Evolutionary conservation across 2,797 vertebrate genomes (phyloP), one percentile per base, ranked within the genome.

Genomic region (Acanthurus leucopareius): DNA sequence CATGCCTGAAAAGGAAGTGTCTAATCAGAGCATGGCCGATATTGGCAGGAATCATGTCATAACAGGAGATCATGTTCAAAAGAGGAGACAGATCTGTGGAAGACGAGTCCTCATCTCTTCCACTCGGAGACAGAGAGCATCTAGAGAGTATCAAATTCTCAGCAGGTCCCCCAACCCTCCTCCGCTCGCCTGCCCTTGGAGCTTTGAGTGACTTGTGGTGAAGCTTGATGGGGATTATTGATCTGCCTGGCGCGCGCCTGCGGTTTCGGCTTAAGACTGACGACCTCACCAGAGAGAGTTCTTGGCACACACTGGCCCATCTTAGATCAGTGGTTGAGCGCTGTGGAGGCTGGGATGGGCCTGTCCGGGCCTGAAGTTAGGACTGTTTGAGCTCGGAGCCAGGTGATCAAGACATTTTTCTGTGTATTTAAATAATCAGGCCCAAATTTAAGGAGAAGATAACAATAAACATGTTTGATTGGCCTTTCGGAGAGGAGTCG

Each of bases 151-250:
- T 94, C 90, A 28, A 6, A 25, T 94, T 93, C 84, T 84, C 70
- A 11, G 83, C 80, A 59, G 75, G 88, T 85, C 83, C 84, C 72
- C 79, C 67, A 3, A 19, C 68, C 77, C 86, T 22, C 86, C 85
- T 56, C 85, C 32, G n/a, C 77, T 65, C 52, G 80, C 82, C 84
- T 85, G 79, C 84, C 88, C 86, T 84, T 61, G 35, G 88, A 88
- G 88, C 85, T 86, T 91, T 93, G 92, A 95, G 82, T 94, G 94
- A 94, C 91, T 92, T 95, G 94, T 82, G 94, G 95, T 92, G 91
- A 72, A 77, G 91, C 82, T 79, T 91, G 91, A 94, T 92, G 92
- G 91, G 93, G 94, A 95, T 94, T 92, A 95, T 94, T 92, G 92
- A 93, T 94, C 92, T 90, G 93, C 93, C 88, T 80, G 93, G 92